A percentile compares a stretch with the other conserved stretches of the same genome.
phyloP scores from a whole-genome alignment of 2,888 invertebrate genomes.

The Candidula unifasciata region DNA sequence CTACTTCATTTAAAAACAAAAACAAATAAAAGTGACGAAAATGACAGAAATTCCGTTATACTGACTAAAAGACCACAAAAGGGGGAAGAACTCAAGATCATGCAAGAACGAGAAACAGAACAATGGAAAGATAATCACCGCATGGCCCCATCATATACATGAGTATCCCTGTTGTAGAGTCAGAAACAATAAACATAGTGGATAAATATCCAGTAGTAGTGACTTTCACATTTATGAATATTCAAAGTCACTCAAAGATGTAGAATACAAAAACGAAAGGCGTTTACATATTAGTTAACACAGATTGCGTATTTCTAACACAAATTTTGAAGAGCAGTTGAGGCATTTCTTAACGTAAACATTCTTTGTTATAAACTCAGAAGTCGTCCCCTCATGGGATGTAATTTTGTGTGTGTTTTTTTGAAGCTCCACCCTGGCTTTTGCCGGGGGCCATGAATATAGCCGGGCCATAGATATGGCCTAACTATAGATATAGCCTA shows the following conservation, averaged over 20 bases:
- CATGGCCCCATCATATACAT: constrained; percentile 72
- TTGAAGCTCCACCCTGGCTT: no score
- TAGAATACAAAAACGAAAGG: background rate
- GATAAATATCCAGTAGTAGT: background rate
- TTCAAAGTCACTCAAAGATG: no score
- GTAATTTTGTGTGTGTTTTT: no score
- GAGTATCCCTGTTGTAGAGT: constrained; percentile 63
- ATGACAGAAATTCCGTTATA: background rate
- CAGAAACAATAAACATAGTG: background rate
- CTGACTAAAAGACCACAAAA: no score
- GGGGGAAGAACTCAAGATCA: background rate
- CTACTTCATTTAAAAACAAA: background rate
- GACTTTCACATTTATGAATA: constrained; percentile 33
- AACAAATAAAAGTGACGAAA: background rate
- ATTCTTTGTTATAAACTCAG: no score
- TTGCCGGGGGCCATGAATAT: no score
- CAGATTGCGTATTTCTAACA: no score
- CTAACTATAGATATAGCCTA: no score
- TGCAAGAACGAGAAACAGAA: constrained; percentile 1
- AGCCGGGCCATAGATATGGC: no score
- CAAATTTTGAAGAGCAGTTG: no score
- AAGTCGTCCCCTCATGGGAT: no score
- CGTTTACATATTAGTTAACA: background rate
- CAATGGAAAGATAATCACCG: constrained; percentile 60
- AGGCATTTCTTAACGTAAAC: no score